Evolutionary conservation across 2,888 invertebrate species (phyloP).

Genomic region (Drosophila neotestacea): DNA sequence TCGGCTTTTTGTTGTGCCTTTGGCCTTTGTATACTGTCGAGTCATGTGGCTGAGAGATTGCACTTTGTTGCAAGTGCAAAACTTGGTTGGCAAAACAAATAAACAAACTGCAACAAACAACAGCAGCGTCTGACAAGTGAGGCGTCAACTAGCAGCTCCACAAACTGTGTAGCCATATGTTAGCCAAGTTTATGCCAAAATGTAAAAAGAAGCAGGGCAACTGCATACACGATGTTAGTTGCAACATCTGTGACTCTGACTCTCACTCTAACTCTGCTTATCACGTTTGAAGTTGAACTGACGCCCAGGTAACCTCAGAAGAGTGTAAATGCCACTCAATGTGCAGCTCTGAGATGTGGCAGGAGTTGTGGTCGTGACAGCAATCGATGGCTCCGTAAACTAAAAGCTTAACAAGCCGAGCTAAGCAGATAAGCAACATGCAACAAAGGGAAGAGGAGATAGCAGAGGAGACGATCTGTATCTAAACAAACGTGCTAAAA

Average conservation of each 20-base stretch:
- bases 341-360: slow-evolving; percentile 1
- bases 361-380: neutral
- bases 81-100: slow-evolving; percentile 37
- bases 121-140: slow-evolving; percentile 35
- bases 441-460: neutral
- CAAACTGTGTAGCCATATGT: slow-evolving; percentile 61
- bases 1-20: slow-evolving; percentile 49
- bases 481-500: slow-evolving; percentile 25
- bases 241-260: slow-evolving; percentile 12
- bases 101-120: slow-evolving; percentile 40
- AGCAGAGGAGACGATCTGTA: neutral
- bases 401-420: slow-evolving; percentile 39
- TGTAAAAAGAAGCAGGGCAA: slow-evolving; percentile 31
- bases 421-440: slow-evolving; percentile 24
- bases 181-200: slow-evolving; percentile 66
- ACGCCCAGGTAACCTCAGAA: slow-evolving; percentile 31
- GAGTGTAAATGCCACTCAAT: slow-evolving; percentile 24
- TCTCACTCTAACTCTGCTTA: slow-evolving; percentile 17
- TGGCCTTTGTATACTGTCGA: slow-evolving; percentile 21
- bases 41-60: slow-evolving; percentile 52
- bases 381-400: slow-evolving; percentile 40
- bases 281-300: slow-evolving; percentile 27
- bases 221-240: slow-evolving; percentile 43
- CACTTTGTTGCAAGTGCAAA: slow-evolving; percentile 64
- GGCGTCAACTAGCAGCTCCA: slow-evolving; percentile 48